Conservation (phyloP, 2,888 invertebrate genomes). For the Ectemnius continuus region DNA sequence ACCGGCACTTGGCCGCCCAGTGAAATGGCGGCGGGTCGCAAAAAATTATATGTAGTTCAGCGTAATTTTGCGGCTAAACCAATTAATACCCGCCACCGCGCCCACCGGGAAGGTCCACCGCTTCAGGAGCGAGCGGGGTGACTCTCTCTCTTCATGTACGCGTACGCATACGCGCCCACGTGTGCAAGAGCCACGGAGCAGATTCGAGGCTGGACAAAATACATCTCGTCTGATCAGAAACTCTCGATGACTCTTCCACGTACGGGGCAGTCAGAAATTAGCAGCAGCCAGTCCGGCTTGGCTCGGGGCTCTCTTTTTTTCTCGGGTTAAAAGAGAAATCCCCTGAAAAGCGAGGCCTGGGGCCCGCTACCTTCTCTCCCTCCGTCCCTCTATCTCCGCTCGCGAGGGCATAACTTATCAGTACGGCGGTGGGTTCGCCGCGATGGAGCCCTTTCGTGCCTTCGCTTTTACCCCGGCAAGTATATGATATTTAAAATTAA, state of each 20-base stretch:
- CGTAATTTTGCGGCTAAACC: slow-evolving; percentile 13
- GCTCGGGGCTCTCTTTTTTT: slow-evolving; percentile 30
- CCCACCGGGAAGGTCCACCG: no score
- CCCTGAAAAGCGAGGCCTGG: slow-evolving; percentile 41
- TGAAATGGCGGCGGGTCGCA: slow-evolving; percentile 7
- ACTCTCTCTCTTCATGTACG: no score
- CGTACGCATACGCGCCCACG: no score
- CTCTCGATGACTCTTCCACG: slow-evolving; percentile 33
- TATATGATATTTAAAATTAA: slow-evolving; percentile 77
- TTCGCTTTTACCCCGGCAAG: slow-evolving; percentile 62
- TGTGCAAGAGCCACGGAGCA: no score
- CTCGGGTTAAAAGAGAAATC: slow-evolving; percentile 42
- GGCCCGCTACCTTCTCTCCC: slow-evolving; percentile 29
- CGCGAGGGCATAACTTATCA: slow-evolving; percentile 63
- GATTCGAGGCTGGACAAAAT: slow-evolving; percentile 11
- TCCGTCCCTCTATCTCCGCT: background rate
- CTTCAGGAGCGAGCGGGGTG: no score
- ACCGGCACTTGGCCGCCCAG: slow-evolving; percentile 2
- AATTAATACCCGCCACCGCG: slow-evolving; percentile 11
- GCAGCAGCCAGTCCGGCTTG: slow-evolving; percentile 12
- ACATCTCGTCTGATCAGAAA: slow-evolving; percentile 27
- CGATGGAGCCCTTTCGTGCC: slow-evolving; percentile 61
- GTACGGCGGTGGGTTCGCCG: slow-evolving; percentile 51
- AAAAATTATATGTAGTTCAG: slow-evolving; percentile 19
- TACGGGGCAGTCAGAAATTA: slow-evolving; percentile 26